These are phyloP conservation scores for Sialis fuliginosa DNA, from an alignment of 2,888 invertebrate species.

Conservation along the genomic window DNA sequence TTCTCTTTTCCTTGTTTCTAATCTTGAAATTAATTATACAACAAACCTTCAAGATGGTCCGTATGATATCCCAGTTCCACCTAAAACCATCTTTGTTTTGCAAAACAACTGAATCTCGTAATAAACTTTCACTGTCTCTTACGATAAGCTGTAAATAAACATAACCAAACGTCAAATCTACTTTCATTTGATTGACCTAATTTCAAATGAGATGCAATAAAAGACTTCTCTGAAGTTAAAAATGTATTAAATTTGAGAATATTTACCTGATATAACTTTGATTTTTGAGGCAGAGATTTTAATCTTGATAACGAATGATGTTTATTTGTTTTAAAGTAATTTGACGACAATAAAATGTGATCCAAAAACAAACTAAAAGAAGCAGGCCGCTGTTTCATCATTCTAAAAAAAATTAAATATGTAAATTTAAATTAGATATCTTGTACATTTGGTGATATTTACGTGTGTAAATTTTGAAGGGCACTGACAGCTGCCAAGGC, in stretches of 20 bases:
- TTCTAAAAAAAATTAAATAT: constrained; percentile 17
- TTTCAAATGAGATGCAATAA: no score
- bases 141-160: constrained; percentile 17
- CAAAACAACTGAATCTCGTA: constrained; percentile 70
- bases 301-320: background rate
- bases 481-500: constrained; percentile 72
- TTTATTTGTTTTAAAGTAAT: constrained; percentile 15
- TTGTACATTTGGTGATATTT: constrained; percentile 8
- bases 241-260: background rate
- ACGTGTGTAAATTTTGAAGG: constrained; percentile 54
- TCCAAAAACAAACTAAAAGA: constrained; percentile 71
- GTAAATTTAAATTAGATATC: constrained; percentile 3
- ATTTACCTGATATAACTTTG: constrained; percentile 21
- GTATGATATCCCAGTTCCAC: constrained; percentile 90
- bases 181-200: no score
- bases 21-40: constrained; percentile 17
- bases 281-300: constrained; percentile 12
- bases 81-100: constrained; percentile 59
- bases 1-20: constrained; percentile 13
- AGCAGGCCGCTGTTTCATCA: constrained; percentile 64
- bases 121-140: constrained; percentile 35
- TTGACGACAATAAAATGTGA: constrained; percentile 42
- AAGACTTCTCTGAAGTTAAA: no score
- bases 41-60: constrained; percentile 57
- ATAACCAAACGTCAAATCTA: no score